Evolutionary conservation across 2,797 vertebrate genomes (phyloP).

Genomic region (Chelon labrosus): DNA sequence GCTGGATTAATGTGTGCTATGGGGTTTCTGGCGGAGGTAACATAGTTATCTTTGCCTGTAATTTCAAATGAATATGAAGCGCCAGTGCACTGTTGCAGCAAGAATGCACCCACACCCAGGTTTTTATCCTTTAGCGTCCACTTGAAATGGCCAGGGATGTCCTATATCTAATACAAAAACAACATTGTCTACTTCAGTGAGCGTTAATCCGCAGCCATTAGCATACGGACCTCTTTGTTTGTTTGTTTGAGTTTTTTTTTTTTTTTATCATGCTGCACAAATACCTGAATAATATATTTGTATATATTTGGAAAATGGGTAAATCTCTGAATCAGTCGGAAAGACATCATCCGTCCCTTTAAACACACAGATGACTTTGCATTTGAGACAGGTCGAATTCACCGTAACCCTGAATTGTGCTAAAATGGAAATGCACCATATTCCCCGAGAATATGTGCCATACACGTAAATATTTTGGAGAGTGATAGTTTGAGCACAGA

Average conservation of each 20-base stretch:
- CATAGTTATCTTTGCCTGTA: background rate
- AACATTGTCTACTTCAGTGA: background rate
- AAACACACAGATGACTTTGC: background rate
- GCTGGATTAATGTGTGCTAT: background rate
- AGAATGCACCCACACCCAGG: background rate
- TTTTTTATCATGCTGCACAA: too few relatives aligned
- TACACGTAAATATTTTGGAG: background rate
- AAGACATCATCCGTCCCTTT: background rate
- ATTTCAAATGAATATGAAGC: background rate
- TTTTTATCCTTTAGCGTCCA: background rate
- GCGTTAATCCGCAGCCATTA: background rate
- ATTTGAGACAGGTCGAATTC: background rate
- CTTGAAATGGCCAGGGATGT: background rate
- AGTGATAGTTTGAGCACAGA: background rate
- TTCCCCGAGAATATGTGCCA: background rate
- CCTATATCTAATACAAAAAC: background rate
- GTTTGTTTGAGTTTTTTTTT: too few relatives aligned
- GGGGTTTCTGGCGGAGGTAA: too few relatives aligned
- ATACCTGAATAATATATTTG: too few relatives aligned
- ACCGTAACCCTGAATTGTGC: background rate
- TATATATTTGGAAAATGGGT: too few relatives aligned
- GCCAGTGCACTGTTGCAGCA: background rate
- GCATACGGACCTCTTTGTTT: background rate
- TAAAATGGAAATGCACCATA: slow-evolving; percentile 1
- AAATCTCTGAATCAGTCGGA: too few relatives aligned